Percentiles rank a stretch among this genome's conserved stretches.
phyloP scores from a whole-genome alignment of 2,797 vertebrate species.

The Lepus townsendii region DNA sequence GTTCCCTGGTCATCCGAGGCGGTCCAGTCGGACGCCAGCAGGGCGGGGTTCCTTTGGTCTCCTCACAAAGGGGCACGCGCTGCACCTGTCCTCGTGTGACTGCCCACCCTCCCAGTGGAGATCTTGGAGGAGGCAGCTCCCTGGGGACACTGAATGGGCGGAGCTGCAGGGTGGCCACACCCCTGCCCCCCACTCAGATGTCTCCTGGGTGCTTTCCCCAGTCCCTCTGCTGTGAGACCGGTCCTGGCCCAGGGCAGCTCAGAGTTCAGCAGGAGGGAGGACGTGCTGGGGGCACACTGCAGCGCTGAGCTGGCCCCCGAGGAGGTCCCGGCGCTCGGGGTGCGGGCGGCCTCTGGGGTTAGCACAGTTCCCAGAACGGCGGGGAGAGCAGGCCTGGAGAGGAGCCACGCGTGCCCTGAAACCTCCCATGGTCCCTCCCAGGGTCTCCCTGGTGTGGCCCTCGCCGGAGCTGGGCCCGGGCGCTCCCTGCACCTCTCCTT shows the following conservation, averaged over 20 bases:
- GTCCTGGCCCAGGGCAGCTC: not conserved
- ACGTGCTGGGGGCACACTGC: too few relatives aligned
- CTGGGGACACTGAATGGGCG: not conserved
- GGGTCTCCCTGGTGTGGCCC: not conserved
- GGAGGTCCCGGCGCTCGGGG: too few relatives aligned
- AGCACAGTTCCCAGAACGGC: not conserved
- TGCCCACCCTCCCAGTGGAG: accelerated
- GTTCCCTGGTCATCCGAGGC: accelerated
- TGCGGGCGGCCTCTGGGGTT: too few relatives aligned
- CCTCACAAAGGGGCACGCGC: not conserved
- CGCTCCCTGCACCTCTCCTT: not conserved
- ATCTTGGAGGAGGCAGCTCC: too few relatives aligned
- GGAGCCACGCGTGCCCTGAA: accelerated
- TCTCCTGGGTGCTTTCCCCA: not conserved
- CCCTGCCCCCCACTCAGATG: not conserved
- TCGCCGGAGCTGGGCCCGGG: too few relatives aligned
- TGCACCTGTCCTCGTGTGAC: too few relatives aligned
- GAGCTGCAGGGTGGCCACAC: not conserved
- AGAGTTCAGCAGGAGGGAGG: too few relatives aligned
- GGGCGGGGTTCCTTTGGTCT: not conserved
- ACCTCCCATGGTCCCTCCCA: not conserved
- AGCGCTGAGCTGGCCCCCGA: too few relatives aligned
- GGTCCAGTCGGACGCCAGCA: too few relatives aligned
- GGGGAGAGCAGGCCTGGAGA: too few relatives aligned
- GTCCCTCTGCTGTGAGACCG: not conserved